Percentiles rank a stretch among this genome's conserved stretches.
Evolutionary conservation across 2,113 vertebrate species (phyloP).

Genomic region (Rallus limicola): DNA sequence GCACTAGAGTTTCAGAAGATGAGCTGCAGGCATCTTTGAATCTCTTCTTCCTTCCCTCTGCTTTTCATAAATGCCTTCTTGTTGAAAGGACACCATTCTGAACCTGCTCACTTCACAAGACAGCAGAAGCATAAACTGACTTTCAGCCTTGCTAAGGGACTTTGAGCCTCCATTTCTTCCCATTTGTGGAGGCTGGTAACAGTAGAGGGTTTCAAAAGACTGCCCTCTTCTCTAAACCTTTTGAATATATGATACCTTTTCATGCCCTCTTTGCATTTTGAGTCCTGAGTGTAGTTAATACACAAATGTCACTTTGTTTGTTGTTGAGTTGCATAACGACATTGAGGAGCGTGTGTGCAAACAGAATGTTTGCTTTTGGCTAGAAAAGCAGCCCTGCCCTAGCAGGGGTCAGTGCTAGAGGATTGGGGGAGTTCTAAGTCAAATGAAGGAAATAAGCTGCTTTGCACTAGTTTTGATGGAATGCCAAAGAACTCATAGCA

Average conservation of each 20-base stretch:
- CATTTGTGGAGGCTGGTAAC: not conserved
- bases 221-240: not conserved
- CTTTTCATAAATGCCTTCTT: not conserved
- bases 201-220: not conserved
- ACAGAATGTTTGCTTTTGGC: not conserved
- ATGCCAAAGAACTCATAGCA: not conserved
- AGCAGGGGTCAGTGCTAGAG: not conserved
- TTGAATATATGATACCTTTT: not conserved
- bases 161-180: not conserved
- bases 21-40: not conserved
- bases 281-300: not conserved
- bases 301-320: not conserved
- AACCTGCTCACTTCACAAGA: not conserved
- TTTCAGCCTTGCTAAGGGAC: not conserved
- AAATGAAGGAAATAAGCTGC: not conserved
- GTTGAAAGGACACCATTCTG: not conserved
- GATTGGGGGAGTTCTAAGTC: not conserved
- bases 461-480: not conserved
- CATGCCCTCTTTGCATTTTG: not conserved
- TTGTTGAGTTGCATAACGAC: not conserved
- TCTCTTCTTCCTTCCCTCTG: not conserved
- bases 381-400: not conserved
- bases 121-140: not conserved
- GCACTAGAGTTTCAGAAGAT: not conserved
- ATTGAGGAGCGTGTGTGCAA: not conserved